phyloP scores from a whole-genome alignment of 2,888 invertebrate species.

The Cephalotes varians region DNA sequence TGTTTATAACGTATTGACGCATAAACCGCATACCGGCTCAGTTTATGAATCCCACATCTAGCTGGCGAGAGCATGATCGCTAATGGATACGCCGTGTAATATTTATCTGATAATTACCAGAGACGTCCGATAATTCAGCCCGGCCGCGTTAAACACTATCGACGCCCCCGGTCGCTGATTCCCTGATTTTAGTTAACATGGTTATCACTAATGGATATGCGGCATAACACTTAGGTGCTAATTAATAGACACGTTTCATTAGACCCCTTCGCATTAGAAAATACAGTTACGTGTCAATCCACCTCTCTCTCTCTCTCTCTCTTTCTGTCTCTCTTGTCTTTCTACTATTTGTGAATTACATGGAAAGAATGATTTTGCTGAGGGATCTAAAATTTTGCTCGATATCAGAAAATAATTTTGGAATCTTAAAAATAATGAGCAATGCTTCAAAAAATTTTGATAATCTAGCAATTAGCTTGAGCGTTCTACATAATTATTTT shows the following conservation, averaged over 20 bases:
- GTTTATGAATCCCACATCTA: conserved; percentile 41
- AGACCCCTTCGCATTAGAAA: conserved; percentile 7
- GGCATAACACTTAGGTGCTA: conserved; percentile 49
- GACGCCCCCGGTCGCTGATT: conserved; percentile 18
- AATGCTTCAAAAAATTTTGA: no score
- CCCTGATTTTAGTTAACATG: conserved; percentile 50
- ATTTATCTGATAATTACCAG: conserved; percentile 54
- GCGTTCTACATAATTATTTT: no score
- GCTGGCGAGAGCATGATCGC: conserved; percentile 27
- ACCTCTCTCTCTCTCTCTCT: neutral
- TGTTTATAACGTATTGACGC: conserved; percentile 15
- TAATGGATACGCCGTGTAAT: conserved; percentile 52
- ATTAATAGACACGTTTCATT: conserved; percentile 50
- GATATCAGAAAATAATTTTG: no score
- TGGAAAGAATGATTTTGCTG: no score
- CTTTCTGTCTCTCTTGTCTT: neutral
- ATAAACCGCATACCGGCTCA: neutral
- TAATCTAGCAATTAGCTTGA: no score
- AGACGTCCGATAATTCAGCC: conserved; percentile 52
- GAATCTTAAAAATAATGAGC: no score
- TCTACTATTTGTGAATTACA: neutral
- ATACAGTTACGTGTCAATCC: neutral
- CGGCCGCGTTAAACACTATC: conserved; percentile 35
- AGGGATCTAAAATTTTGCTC: no score
- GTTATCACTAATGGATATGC: conserved; percentile 50